These are phyloP conservation scores for Bombyx huttoni DNA, from an alignment of 2,888 invertebrate species.

Conservation along the genomic window DNA sequence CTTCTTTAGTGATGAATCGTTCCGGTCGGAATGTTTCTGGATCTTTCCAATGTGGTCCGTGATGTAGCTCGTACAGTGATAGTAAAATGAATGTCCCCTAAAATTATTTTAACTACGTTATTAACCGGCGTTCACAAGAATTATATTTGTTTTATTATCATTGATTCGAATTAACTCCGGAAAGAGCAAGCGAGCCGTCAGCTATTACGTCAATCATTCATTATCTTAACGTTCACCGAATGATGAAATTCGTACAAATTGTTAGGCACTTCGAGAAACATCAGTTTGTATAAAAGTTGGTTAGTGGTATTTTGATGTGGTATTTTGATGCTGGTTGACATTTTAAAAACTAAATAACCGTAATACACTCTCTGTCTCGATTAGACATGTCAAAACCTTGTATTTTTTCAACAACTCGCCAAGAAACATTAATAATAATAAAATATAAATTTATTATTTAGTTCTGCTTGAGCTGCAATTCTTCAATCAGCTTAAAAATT, in stretches of 20 bases:
- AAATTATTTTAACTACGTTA: slow-evolving; percentile 5
- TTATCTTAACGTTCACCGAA: neutral
- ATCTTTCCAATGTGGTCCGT: slow-evolving; percentile 73
- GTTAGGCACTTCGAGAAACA: neutral
- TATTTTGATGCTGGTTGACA: too few species aligned
- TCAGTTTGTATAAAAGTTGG: too few species aligned
- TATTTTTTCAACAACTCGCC: too few species aligned
- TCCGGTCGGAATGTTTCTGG: slow-evolving; percentile 75
- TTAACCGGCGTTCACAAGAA: neutral
- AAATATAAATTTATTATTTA: too few species aligned
- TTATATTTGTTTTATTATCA: neutral
- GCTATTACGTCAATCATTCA: neutral
- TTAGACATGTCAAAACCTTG: too few species aligned
- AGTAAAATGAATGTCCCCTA: slow-evolving; percentile 75
- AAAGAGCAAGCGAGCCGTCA: neutral
- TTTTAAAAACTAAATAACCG: too few species aligned
- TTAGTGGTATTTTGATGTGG: too few species aligned
- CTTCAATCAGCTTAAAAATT: too few species aligned
- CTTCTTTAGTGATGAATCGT: slow-evolving; percentile 73
- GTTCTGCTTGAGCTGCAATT: too few species aligned
- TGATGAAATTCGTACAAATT: neutral
- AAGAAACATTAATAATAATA: too few species aligned
- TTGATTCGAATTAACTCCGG: neutral
- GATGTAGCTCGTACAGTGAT: slow-evolving; percentile 74
- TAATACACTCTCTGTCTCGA: too few species aligned